Evolutionary conservation across 1,140 invertebrate genomes (phyloP).

Genomic region (Proales similis): DNA sequence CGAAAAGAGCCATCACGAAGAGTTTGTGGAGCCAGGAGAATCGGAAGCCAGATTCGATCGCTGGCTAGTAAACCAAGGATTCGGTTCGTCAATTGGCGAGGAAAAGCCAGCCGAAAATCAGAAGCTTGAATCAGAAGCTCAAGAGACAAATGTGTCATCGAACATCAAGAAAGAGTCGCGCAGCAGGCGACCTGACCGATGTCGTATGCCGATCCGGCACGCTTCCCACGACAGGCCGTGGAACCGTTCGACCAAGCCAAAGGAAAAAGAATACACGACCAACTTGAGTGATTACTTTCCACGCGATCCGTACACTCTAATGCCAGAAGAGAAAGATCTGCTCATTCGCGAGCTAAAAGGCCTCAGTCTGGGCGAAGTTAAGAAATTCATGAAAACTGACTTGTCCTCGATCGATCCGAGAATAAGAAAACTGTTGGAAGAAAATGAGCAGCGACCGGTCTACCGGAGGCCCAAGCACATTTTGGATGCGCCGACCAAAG

Average conservation of each 20-base stretch:
- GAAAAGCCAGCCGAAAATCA: no score
- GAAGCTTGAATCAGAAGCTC: no score
- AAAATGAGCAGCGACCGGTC: constrained; percentile 44
- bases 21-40: constrained; percentile 6
- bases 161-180: no score
- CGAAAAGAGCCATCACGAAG: neutral
- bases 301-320: constrained; percentile 47
- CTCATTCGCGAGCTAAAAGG: constrained; percentile 42
- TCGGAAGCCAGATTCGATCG: constrained; percentile 18
- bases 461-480: constrained; percentile 48
- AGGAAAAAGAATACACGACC: constrained; percentile 42
- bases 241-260: constrained; percentile 45
- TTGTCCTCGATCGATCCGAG: constrained; percentile 42
- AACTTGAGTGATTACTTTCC: constrained; percentile 47
- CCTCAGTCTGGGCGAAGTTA: constrained; percentile 40
- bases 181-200: neutral
- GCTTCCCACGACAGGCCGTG: constrained; percentile 43
- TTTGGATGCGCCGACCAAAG: constrained; percentile 38
- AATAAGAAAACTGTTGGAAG: constrained; percentile 40
- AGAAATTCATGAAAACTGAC: constrained; percentile 39
- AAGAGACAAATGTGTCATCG: no score
- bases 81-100: no score
- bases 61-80: constrained; percentile 23
- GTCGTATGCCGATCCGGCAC: neutral
- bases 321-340: constrained; percentile 42